phyloP scores from a whole-genome alignment of 2,888 invertebrate species.

The Amblyjoppa proteus region DNA sequence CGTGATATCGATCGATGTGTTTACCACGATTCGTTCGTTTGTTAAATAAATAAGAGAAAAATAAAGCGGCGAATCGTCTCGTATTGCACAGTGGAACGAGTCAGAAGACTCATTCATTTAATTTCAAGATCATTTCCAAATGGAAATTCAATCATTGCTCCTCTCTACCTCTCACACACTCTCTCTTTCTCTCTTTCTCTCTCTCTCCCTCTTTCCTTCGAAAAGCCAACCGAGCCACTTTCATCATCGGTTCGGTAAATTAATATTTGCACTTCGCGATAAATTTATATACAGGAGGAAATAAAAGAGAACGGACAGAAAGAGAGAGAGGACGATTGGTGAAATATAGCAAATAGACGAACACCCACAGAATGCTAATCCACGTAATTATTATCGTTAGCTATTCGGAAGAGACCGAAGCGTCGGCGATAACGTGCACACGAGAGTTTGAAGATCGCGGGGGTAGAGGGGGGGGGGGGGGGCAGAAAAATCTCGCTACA shows the following conservation, averaged over 20 bases:
- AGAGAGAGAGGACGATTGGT: slow-evolving; percentile 40
- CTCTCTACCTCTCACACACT: neutral
- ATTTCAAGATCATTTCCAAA: slow-evolving; percentile 8
- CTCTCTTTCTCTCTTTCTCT: neutral
- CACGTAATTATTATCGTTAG: slow-evolving; percentile 38
- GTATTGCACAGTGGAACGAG: slow-evolving; percentile 43
- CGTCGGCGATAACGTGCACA: slow-evolving; percentile 20
- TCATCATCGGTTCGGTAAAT: slow-evolving; percentile 39
- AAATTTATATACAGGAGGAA: slow-evolving; percentile 63
- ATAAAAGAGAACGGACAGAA: slow-evolving; percentile 23
- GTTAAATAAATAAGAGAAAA: slow-evolving; percentile 48
- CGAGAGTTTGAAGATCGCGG: slow-evolving; percentile 11
- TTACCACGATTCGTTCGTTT: slow-evolving; percentile 16
- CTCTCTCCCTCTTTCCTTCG: neutral
- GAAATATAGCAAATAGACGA: slow-evolving; percentile 31
- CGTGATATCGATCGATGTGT: slow-evolving; percentile 5
- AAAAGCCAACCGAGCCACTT: slow-evolving; percentile 40
- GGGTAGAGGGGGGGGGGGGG: neutral
- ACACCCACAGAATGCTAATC: slow-evolving; percentile 32
- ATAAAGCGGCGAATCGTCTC: slow-evolving; percentile 22
- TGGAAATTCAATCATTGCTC: neutral
- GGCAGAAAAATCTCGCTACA: slow-evolving; percentile 8
- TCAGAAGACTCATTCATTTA: neutral
- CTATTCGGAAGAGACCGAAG: slow-evolving; percentile 30
- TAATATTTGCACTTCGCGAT: slow-evolving; percentile 48